These are phyloP conservation scores for Calypte anna DNA, from an alignment of 2,113 vertebrate species.

Conservation along the genomic window DNA sequence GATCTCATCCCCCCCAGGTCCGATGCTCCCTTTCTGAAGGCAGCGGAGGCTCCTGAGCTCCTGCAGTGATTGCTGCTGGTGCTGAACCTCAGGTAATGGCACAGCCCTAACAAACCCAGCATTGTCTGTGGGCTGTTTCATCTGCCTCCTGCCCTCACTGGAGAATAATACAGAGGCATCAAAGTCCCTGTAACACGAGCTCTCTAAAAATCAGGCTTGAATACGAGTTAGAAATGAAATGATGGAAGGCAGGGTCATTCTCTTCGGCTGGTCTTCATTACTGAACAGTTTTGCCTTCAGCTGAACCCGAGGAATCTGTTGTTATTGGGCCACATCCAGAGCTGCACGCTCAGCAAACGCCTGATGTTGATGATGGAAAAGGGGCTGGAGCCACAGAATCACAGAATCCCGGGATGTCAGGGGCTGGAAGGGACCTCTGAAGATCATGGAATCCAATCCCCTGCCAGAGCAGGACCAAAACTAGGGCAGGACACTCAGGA, in stretches of 20 bases:
- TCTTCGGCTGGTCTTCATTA: background rate
- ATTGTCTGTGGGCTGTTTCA: background rate
- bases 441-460: too few relatives aligned
- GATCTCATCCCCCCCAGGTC: background rate
- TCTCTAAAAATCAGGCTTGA: background rate
- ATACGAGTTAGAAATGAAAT: background rate
- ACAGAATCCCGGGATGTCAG: too few relatives aligned
- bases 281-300: background rate
- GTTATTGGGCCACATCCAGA: background rate
- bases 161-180: conserved; percentile 21
- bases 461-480: too few relatives aligned
- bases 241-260: conserved; percentile 12
- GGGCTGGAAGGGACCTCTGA: too few relatives aligned
- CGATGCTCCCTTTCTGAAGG: background rate
- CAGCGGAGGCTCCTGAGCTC: conserved; percentile 22
- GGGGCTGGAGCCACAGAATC: background rate
- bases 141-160: background rate
- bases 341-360: background rate
- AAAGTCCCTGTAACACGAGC: background rate
- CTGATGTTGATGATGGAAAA: background rate
- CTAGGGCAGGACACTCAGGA: too few relatives aligned
- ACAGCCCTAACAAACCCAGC: background rate
- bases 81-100: conserved; percentile 31
- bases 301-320: background rate
- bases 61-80: background rate